phyloP scores from a whole-genome alignment of 2,888 invertebrate species.

The Tachina fera region DNA sequence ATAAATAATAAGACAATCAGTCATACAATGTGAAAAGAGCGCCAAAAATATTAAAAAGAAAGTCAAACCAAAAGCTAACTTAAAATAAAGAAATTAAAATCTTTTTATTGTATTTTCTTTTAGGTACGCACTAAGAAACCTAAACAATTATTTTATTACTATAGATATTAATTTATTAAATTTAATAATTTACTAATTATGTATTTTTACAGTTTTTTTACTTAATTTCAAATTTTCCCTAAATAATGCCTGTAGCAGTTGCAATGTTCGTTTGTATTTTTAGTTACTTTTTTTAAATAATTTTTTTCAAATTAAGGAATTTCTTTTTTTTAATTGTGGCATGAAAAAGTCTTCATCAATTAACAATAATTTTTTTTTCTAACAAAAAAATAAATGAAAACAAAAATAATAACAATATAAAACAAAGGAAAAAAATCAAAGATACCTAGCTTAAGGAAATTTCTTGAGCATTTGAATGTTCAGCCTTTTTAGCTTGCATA shows the following conservation, averaged over 20 bases:
- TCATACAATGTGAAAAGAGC: too few relatives aligned
- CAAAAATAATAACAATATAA: not conserved
- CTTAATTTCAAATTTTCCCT: conserved; percentile 57
- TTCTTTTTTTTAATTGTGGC: conserved; percentile 43
- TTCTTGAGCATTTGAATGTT: conserved; percentile 75
- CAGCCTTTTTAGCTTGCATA: conserved; percentile 76
- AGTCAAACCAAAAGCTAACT: too few relatives aligned
- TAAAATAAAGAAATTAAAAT: too few relatives aligned
- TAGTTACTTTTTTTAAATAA: not conserved
- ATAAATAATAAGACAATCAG: too few relatives aligned
- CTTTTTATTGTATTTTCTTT: too few relatives aligned
- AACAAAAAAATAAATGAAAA: too few relatives aligned
- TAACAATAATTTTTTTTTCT: conserved; percentile 8
- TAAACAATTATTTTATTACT: not conserved
- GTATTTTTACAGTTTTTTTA: conserved; percentile 8
- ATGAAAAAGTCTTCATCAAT: conserved; percentile 59
- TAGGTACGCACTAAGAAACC: too few relatives aligned
- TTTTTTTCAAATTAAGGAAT: conserved; percentile 46
- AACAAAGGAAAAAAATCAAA: conserved; percentile 6
- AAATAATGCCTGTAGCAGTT: conserved; percentile 70
- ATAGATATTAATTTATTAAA: conserved; percentile 13
- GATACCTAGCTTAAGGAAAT: conserved; percentile 76
- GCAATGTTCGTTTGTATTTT: conserved; percentile 48
- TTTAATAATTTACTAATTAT: conserved; percentile 14
- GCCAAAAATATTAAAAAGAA: too few relatives aligned